phyloP scores from a whole-genome alignment of 2,113 vertebrate genomes.

The Diadophis punctatus region DNA sequence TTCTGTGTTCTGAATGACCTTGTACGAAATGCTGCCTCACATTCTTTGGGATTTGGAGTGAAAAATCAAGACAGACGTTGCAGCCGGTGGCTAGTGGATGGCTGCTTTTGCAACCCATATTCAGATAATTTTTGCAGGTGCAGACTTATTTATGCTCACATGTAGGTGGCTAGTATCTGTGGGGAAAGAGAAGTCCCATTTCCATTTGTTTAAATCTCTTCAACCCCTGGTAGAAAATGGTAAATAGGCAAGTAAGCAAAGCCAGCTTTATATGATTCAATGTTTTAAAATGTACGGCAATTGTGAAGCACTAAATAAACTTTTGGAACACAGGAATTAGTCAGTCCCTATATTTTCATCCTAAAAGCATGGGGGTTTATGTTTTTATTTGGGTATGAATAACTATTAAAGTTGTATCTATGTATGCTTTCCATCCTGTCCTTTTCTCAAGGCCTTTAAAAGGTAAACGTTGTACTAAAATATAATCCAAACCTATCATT shows the following conservation, averaged over 20 bases:
- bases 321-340: neutral
- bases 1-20: neutral
- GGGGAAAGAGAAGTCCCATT: neutral
- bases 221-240: neutral
- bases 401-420: neutral
- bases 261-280: neutral
- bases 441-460: neutral
- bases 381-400: neutral
- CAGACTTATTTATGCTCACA: neutral
- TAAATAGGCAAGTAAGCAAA: neutral
- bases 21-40: neutral
- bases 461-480: neutral
- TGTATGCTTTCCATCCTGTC: neutral
- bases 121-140: neutral
- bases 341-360: neutral
- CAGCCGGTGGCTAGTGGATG: neutral
- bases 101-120: neutral
- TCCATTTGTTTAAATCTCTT: neutral
- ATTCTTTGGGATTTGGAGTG: neutral
- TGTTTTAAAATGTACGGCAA: neutral
- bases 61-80: neutral
- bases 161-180: neutral
- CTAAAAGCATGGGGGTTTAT: neutral
- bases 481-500: neutral
- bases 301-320: neutral